Base-by-base conservation (phyloP, 1,140 invertebrate genomes). In the Drosophila insularis region DNA sequence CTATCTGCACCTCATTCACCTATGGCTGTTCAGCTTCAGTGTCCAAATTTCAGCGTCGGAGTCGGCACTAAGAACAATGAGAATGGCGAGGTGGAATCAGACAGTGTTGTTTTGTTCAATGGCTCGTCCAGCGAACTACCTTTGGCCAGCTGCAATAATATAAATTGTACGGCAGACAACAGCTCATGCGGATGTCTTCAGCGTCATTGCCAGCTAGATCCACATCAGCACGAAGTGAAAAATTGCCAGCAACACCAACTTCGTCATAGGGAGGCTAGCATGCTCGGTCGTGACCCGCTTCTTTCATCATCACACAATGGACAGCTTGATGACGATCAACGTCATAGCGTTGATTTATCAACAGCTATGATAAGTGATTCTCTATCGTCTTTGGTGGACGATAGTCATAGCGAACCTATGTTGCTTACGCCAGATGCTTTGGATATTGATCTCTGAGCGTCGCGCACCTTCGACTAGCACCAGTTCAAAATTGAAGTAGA, bases 1-100 rank as follows among this genome's bases (percentile, higher is more conserved):
- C 79, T 95, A 6, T 94, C 94, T 13, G 94, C 94, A 17, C 93
- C 93, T 6, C 93, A 93, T 67, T 89, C 94, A 21, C 92, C 93
- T 27, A 91, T 91, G 17, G 32, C 50, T 23, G 59, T 53, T 11
- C 46, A 71, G 13, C 32, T 81, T 1, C 63, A 75, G 27, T 60
- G 60, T 58, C 39, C 13, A n/a, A 50, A 54, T 27, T 81, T 60
- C 46, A 58, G 64, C 31, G 21, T 53, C 77, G 13, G 61, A 76
- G 10, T 23, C 53, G 10, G 23, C 27, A 63, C 17, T 10, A 50
- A 50, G 17, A 11, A 3, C 19, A 50, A 10, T 19, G 10, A 27
- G 14, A 31, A 17, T 7, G 19, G 10, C 53, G 21, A 13, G 37
- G 7, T 32, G 56, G 43, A 21, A 8, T 23, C 23, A 61, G 55